phyloP scores from a whole-genome alignment of 2,888 invertebrate genomes.

The Mythimna impura region DNA sequence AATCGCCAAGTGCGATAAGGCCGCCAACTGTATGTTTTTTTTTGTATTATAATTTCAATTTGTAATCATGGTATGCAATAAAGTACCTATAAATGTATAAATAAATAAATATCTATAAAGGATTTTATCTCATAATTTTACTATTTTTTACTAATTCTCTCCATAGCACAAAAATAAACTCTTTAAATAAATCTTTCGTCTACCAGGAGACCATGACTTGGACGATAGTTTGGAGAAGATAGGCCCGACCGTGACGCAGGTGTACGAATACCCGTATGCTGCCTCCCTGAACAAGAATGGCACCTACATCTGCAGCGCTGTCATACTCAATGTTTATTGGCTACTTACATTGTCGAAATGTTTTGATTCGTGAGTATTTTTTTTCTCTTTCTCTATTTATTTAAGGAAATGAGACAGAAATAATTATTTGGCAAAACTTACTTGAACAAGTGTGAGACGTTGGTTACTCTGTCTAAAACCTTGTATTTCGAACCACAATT shows the following conservation, averaged over 20 bases:
- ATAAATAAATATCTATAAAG: too few species aligned
- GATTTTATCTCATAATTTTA: background rate
- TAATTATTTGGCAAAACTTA: too few species aligned
- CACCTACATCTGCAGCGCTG: constrained; percentile 81
- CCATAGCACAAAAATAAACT: background rate
- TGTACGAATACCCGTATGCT: constrained; percentile 79
- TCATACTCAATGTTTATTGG: constrained; percentile 84
- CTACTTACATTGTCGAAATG: constrained; percentile 83
- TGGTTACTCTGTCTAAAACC: too few species aligned
- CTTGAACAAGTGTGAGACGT: too few species aligned
- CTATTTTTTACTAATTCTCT: background rate
- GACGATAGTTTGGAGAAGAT: constrained; percentile 80
- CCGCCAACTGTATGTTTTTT: too few species aligned
- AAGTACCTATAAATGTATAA: too few species aligned
- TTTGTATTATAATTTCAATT: too few species aligned
- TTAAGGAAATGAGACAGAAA: background rate
- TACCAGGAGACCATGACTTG: constrained; percentile 69
- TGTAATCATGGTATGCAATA: too few species aligned
- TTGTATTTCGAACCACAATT: background rate
- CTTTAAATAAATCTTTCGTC: background rate
- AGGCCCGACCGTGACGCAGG: constrained; percentile 80
- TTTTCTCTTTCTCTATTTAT: background rate
- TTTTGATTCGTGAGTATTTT: constrained; percentile 81
- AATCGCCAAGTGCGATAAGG: too few species aligned
- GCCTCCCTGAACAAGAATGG: constrained; percentile 75